Evolutionary conservation across 2,113 vertebrate species (phyloP), one percentile per base, ranked within the genome.

Genomic region (Jaculus jaculus): DNA sequence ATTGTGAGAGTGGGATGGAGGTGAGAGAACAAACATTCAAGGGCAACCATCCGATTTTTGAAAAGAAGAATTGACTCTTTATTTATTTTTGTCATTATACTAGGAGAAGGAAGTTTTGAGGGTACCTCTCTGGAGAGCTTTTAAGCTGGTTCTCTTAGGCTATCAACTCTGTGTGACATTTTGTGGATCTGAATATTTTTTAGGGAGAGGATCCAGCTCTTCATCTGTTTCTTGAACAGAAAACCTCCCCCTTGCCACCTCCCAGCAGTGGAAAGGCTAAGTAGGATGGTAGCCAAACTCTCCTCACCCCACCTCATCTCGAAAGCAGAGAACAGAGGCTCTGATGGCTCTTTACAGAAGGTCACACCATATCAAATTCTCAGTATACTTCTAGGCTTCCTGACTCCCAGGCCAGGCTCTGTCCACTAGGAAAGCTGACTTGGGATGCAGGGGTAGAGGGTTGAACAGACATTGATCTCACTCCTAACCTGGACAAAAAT

Each of bases 201-300:
- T 73, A 83, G 63, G 30, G 86, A 93, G n/a, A 84, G 18, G 24
- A 84, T 65, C 51, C 77, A 87, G 58, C 26, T n/a, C 83, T 54
- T 81, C 60, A 47, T 90, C 75, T 69, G 21, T 80, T 89, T 95
- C 74, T 79, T 92, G 8, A 80, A 58, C 66, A 30, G 66, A 75
- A 92, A 90, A 51, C 20, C 71, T 93, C 32, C 28, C 77, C 32
- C n/a, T 39, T 10, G 17, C 39, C 51, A 74, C 3, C 37, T 92
- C 74, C 60, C 21, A 94, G 78, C 81, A 93, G 16, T 5, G 23
- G 77, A 93, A 87, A 81, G 60, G 6, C 80, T 78, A 63, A 63
- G 42, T 68, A 17, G 65, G 30, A 78, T 26, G 26, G 58, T 82
- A 75, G 66, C 39, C 82, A 85, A 73, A n/a, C 17, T 72, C 54